A percentile compares a stretch with the other conserved stretches of the same genome.
Evolutionary conservation across 2,797 vertebrate species (phyloP).

Genomic region (Taeniopygia guttata): DNA sequence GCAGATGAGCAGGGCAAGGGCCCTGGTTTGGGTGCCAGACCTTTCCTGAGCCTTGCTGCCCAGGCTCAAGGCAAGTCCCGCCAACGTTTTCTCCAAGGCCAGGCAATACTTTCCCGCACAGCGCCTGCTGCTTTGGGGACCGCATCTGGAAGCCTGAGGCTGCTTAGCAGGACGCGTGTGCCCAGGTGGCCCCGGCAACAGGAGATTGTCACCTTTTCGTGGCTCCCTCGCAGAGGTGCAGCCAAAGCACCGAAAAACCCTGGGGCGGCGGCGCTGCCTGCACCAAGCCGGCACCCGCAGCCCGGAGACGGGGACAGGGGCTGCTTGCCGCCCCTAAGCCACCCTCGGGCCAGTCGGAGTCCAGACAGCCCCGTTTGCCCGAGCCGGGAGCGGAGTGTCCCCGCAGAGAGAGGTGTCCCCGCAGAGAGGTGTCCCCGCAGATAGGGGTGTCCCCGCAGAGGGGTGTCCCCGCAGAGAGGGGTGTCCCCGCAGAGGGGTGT

Average conservation of each 20-base stretch:
- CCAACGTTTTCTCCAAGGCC: fast-evolving
- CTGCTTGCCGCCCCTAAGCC: fast-evolving
- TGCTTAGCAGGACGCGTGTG: fast-evolving
- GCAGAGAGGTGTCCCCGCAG: neutral
- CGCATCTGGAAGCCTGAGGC: fast-evolving
- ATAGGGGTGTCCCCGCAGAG: neutral
- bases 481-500: neutral
- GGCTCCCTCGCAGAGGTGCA: neutral
- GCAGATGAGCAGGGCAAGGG: neutral
- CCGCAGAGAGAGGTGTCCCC: no score
- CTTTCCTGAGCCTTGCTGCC: neutral
- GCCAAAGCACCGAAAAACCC: neutral
- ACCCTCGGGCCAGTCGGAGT: neutral
- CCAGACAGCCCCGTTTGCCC: no score
- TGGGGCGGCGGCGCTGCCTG: neutral
- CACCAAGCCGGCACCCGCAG: neutral
- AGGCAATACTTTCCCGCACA: fast-evolving
- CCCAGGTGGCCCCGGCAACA: neutral
- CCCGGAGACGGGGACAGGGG: neutral
- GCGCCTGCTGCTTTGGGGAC: no score
- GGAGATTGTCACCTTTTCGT: neutral
- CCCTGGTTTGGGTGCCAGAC: fast-evolving
- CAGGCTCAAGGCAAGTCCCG: fast-evolving
- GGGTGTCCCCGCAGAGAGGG: neutral
- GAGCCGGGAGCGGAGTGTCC: neutral